phyloP scores from a whole-genome alignment of 2,888 invertebrate genomes.

The Therioaphis trifolii region DNA sequence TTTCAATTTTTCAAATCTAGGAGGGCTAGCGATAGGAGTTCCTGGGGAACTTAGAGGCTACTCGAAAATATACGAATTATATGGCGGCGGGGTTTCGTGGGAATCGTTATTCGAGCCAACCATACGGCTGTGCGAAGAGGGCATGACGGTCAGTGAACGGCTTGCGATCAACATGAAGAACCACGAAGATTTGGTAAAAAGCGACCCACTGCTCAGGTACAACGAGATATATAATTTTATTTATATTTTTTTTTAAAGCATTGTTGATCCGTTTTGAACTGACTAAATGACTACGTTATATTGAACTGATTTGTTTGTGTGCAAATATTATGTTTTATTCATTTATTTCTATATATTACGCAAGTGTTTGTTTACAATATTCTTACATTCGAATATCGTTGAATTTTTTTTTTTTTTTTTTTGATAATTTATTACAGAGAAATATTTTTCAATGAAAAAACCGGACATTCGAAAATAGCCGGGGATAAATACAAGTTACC shows the following conservation, averaged over 20 bases:
- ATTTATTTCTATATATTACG: too few relatives aligned
- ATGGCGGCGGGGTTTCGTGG: slow-evolving; percentile 80
- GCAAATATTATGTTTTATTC: not conserved
- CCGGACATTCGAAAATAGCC: slow-evolving; percentile 71
- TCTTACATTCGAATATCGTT: not conserved
- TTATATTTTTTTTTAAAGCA: too few relatives aligned
- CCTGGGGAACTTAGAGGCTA: slow-evolving; percentile 91
- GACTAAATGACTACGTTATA: too few relatives aligned
- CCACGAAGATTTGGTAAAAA: slow-evolving; percentile 71
- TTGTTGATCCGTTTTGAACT: too few relatives aligned
- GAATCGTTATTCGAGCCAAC: slow-evolving; percentile 80
- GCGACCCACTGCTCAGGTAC: slow-evolving; percentile 70
- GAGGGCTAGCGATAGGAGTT: slow-evolving; percentile 82
- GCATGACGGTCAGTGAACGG: slow-evolving; percentile 75
- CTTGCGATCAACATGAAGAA: slow-evolving; percentile 72
- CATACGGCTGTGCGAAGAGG: slow-evolving; percentile 78
- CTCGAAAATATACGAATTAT: slow-evolving; percentile 71
- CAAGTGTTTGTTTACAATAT: too few relatives aligned
- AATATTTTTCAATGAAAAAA: slow-evolving; percentile 42
- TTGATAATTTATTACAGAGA: too few relatives aligned
- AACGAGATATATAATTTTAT: slow-evolving; percentile 66
- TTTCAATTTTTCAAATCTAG: too few relatives aligned
- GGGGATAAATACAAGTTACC: slow-evolving; percentile 77
- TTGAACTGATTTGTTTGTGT: not conserved
- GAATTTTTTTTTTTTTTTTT: too few relatives aligned